Percentiles rank a stretch among this genome's conserved stretches.
These are phyloP conservation scores for Cosmia trapezina DNA, from an alignment of 2,888 invertebrate genomes.

Conservation along the genomic window DNA sequence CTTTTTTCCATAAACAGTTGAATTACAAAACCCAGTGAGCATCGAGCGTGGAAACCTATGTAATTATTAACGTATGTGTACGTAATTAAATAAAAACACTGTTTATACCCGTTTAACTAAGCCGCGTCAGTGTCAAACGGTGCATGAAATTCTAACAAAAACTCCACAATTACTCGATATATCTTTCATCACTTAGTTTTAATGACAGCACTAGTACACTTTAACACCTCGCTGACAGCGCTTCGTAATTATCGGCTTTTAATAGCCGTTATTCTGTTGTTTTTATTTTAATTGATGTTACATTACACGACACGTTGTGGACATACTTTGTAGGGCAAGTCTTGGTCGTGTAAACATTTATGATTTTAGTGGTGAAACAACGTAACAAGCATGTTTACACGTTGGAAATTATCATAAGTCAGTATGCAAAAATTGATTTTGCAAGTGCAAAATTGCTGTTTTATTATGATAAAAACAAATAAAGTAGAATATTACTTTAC, in stretches of 20 bases:
- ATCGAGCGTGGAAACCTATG: conserved; percentile 43
- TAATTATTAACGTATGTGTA: conserved; percentile 50
- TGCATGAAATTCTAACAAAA: conserved; percentile 83
- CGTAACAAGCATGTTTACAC: conserved; percentile 13
- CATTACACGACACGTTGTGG: conserved; percentile 42
- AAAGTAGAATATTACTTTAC: not conserved
- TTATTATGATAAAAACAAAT: conserved; percentile 13
- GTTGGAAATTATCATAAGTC: conserved; percentile 21
- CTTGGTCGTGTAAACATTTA: conserved; percentile 15
- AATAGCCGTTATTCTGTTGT: conserved; percentile 70
- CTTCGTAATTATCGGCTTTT: conserved; percentile 71
- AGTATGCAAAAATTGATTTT: conserved; percentile 20
- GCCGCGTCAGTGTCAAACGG: conserved; percentile 70
- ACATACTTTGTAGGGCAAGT: conserved; percentile 18
- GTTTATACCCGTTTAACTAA: conserved; percentile 50
- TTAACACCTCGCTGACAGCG: conserved; percentile 74
- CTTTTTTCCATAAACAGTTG: conserved; percentile 21
- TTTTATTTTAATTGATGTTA: conserved; percentile 60
- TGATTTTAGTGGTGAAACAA: conserved; percentile 9
- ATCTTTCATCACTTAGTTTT: conserved; percentile 65
- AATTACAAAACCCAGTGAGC: conserved; percentile 39
- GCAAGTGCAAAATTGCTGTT: not conserved
- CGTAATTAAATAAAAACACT: conserved; percentile 60
- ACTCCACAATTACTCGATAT: conserved; percentile 74
- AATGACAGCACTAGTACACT: conserved; percentile 71